Evolutionary conservation across 2,888 invertebrate genomes (phyloP), one percentile per base, ranked within the genome.

Genomic region (Patella ulyssiponensis): DNA sequence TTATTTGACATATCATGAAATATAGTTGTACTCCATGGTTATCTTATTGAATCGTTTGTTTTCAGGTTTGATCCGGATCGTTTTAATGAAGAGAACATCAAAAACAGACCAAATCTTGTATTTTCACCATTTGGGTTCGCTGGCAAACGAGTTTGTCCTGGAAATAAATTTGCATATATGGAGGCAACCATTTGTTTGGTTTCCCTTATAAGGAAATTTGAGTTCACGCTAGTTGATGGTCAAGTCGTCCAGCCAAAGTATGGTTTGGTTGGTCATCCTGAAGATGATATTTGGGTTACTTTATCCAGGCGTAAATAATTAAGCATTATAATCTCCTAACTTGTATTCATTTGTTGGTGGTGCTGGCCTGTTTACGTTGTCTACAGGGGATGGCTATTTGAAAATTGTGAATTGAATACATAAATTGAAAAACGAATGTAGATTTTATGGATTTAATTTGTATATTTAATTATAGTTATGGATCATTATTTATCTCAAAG

Each of bases 71-170:
- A 91, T 77, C 91, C 91, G 3, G 90, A 90, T 64, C 83, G 91
- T 56, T 91, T 91, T 76, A 84, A 77, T 70, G 64, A 77, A 20
- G 87, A 90, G 44, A 86, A 89, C 73, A 77, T 79, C 33, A 85
- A 86, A 69, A 76, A 79, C 4, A 80, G 85, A 64, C 84, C 87
- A 64, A 64, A 85, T 3, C 83, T 88, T 27, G 84, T 88, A 2
- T 92, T 90, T 79, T 84, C 86, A 71, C 91, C 91, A 1, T 92
- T 92, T 84, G 92, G 92, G 4, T 91, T 92, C 86, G 90, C 90
- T 74, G 92, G 92, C 15, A 90, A 90, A 76, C 80, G 89, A 7
- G 82, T 84, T 17, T 89, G 89, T 77, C 89, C 90, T 17, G 90
- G 87, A 4, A 83, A 85, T 72, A 84, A 85, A 27, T 88, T 90